A percentile compares a stretch with the other conserved stretches of the same genome.
These are phyloP conservation scores for Eudemis profundana DNA, from an alignment of 2,888 invertebrate species.

Conservation along the genomic window DNA sequence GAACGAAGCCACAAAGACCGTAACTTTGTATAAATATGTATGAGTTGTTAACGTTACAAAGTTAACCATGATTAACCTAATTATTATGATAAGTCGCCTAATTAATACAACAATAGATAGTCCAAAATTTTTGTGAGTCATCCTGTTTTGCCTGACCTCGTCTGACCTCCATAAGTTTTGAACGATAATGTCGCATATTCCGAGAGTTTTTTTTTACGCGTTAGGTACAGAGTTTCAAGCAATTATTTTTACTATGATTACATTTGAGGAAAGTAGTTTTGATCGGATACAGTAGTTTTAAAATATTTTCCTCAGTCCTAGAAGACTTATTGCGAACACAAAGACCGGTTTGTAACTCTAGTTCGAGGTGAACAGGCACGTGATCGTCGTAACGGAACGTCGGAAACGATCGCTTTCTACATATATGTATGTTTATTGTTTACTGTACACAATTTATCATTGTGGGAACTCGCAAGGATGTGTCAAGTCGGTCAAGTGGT, in stretches of 20 bases:
- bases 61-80: too few relatives aligned
- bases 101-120: conserved; percentile 7
- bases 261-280: too few relatives aligned
- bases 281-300: too few relatives aligned
- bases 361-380: conserved; percentile 23
- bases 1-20: background rate
- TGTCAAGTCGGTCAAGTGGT: conserved; percentile 20
- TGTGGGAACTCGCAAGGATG: background rate
- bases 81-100: background rate
- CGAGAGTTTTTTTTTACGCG: conserved; percentile 2
- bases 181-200: background rate
- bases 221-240: too few relatives aligned
- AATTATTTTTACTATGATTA: too few relatives aligned
- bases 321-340: background rate
- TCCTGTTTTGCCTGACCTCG: conserved; percentile 6
- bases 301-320: background rate
- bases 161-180: background rate
- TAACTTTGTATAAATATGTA: background rate
- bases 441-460: background rate
- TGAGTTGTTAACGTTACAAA: too few relatives aligned
- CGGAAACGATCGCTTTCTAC: conserved; percentile 17
- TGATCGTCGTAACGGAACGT: conserved; percentile 22
- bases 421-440: conserved; percentile 10
- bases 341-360: conserved; percentile 22
- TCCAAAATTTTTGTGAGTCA: conserved; percentile 10